These are phyloP conservation scores for Vanessa cardui DNA, from an alignment of 2,888 invertebrate species.

Conservation along the genomic window DNA sequence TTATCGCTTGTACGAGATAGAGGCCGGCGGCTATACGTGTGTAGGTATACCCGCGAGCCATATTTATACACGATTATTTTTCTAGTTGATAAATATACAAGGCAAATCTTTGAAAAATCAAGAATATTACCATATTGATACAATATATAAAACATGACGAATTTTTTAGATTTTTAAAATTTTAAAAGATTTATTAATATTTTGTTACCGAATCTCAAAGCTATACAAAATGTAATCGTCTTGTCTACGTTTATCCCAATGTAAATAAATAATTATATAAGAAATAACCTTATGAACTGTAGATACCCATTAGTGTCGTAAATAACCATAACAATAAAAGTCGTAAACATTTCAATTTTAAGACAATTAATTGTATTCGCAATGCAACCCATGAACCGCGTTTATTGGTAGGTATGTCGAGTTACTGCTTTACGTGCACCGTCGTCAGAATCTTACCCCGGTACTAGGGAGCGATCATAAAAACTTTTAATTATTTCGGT, in stretches of 20 bases:
- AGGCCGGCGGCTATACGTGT: slow-evolving; percentile 30
- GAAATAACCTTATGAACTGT: background rate
- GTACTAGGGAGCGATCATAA: slow-evolving; percentile 66
- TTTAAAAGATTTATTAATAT: too few species aligned
- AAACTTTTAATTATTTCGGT: slow-evolving; percentile 80
- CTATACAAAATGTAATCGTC: too few species aligned
- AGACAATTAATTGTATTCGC: slow-evolving; percentile 42
- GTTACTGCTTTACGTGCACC: slow-evolving; percentile 52
- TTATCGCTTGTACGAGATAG: slow-evolving; percentile 45
- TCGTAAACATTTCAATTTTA: slow-evolving; percentile 19
- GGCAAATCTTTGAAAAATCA: background rate
- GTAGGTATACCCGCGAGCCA: background rate
- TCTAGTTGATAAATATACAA: background rate
- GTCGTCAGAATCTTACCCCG: slow-evolving; percentile 61
- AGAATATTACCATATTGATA: background rate
- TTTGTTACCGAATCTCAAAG: too few species aligned
- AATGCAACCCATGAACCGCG: slow-evolving; percentile 35
- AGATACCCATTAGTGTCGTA: background rate
- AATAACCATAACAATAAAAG: slow-evolving; percentile 10
- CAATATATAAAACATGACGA: too few species aligned
- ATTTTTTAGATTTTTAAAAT: too few species aligned
- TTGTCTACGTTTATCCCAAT: too few species aligned
- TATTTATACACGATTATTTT: background rate
- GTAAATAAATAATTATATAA: too few species aligned
- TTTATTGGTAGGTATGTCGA: slow-evolving; percentile 43